Conservation (phyloP, 2,888 invertebrate genomes). For the Parelbella ahira region DNA sequence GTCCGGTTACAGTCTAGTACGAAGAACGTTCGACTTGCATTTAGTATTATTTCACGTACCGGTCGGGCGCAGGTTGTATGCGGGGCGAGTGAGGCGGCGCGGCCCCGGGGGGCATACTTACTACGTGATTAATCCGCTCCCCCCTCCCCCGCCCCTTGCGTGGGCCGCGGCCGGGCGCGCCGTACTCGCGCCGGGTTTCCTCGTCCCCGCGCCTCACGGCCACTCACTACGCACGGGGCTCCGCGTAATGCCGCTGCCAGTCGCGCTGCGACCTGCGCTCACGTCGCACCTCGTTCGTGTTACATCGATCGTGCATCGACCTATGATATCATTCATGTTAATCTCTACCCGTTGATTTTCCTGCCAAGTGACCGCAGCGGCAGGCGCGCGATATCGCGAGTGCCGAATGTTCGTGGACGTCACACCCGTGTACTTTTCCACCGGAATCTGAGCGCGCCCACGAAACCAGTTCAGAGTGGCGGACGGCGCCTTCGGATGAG, state of each 20-base stretch:
- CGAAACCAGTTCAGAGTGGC: constrained; percentile 66
- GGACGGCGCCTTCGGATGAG: constrained; percentile 66
- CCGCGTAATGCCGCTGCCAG: constrained; percentile 71
- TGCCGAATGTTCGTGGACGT: constrained; percentile 71
- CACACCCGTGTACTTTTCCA: constrained; percentile 68
- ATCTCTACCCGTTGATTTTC: constrained; percentile 72
- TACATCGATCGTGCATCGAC: constrained; percentile 38
- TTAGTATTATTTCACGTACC: constrained; percentile 77
- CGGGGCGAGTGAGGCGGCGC: constrained; percentile 41
- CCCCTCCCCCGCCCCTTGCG: constrained; percentile 41
- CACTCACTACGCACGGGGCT: constrained; percentile 77
- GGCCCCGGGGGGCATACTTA: constrained; percentile 72
- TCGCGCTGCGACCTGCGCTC: constrained; percentile 76
- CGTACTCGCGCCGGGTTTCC: constrained; percentile 79
- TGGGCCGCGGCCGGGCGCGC: constrained; percentile 58
- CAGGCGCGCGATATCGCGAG: constrained; percentile 63
- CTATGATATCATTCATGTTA: constrained; percentile 72
- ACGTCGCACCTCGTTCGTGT: constrained; percentile 53
- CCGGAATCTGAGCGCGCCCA: constrained; percentile 56
- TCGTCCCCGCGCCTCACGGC: constrained; percentile 81
- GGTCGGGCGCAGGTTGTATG: constrained; percentile 70
- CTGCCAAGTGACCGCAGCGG: constrained; percentile 68
- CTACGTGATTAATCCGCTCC: constrained; percentile 77
- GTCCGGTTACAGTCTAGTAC: constrained; percentile 79
- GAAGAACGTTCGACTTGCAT: constrained; percentile 53